phyloP scores from a whole-genome alignment of 2,888 invertebrate species.

The Petrolisthes manimaculis region DNA sequence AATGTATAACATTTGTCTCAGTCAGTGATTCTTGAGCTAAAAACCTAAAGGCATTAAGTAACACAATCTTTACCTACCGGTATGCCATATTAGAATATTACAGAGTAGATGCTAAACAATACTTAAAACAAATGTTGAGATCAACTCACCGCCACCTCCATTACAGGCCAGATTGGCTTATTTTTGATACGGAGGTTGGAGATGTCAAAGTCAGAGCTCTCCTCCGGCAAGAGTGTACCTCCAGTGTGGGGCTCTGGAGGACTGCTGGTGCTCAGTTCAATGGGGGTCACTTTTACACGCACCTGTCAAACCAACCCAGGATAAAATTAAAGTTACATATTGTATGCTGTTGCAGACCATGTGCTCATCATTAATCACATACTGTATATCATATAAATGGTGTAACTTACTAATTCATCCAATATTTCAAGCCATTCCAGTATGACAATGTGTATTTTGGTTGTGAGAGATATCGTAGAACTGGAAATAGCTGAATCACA shows the following conservation, averaged over 20 bases:
- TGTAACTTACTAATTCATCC: too few relatives aligned
- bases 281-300: constrained; percentile 77
- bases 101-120: neutral
- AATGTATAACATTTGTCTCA: too few relatives aligned
- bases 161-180: constrained; percentile 49
- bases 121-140: neutral
- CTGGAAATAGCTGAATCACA: too few relatives aligned
- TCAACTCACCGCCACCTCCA: constrained; percentile 44
- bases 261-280: constrained; percentile 74
- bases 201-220: constrained; percentile 71
- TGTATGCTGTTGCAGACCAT: too few relatives aligned
- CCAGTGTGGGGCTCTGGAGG: constrained; percentile 68
- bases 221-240: constrained; percentile 68
- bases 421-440: too few relatives aligned
- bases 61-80: neutral
- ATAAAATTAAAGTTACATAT: too few relatives aligned
- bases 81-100: neutral
- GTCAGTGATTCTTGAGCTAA: neutral
- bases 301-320: constrained; percentile 66
- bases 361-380: too few relatives aligned
- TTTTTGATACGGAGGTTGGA: constrained; percentile 34
- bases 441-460: too few relatives aligned
- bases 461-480: too few relatives aligned
- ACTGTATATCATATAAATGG: too few relatives aligned
- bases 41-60: neutral